These are phyloP conservation scores for Drosophila watanabei DNA, from an alignment of 1,140 invertebrate species.

Conservation along the genomic window DNA sequence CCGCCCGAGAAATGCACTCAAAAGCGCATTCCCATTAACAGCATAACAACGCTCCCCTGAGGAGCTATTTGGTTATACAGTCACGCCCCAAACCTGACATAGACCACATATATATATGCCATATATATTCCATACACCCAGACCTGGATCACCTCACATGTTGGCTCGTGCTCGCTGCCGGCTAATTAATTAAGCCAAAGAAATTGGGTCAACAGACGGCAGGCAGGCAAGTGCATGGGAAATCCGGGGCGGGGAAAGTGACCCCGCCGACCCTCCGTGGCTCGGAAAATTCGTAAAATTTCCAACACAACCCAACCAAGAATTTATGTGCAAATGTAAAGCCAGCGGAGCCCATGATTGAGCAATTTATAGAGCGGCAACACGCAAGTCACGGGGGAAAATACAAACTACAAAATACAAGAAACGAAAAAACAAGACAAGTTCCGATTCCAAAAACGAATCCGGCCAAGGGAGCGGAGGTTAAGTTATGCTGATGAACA, in stretches of 20 bases:
- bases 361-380: slow-evolving; percentile 56
- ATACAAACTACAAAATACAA: slow-evolving; percentile 12
- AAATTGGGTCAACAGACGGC: slow-evolving; percentile 67
- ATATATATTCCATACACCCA: slow-evolving; percentile 13
- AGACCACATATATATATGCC: slow-evolving; percentile 2
- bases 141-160: slow-evolving; percentile 46
- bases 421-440: neutral
- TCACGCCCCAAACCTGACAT: slow-evolving; percentile 53
- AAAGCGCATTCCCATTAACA: slow-evolving; percentile 67
- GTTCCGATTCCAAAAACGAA: slow-evolving; percentile 8
- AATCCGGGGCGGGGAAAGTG: slow-evolving; percentile 23
- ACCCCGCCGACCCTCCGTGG: slow-evolving; percentile 30
- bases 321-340: slow-evolving; percentile 67
- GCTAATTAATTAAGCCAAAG: slow-evolving; percentile 73
- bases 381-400: slow-evolving; percentile 47
- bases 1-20: slow-evolving; percentile 48
- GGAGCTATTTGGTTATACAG: slow-evolving; percentile 22
- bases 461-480: slow-evolving; percentile 12
- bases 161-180: slow-evolving; percentile 60
- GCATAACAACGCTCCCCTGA: slow-evolving; percentile 15
- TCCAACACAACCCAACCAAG: slow-evolving; percentile 29
- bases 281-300: slow-evolving; percentile 54
- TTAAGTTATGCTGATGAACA: slow-evolving; percentile 53
- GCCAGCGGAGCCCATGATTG: slow-evolving; percentile 52
- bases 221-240: slow-evolving; percentile 59